phyloP scores from a whole-genome alignment of 2,797 vertebrate species.

The Cryptoblepharus egeriae region DNA sequence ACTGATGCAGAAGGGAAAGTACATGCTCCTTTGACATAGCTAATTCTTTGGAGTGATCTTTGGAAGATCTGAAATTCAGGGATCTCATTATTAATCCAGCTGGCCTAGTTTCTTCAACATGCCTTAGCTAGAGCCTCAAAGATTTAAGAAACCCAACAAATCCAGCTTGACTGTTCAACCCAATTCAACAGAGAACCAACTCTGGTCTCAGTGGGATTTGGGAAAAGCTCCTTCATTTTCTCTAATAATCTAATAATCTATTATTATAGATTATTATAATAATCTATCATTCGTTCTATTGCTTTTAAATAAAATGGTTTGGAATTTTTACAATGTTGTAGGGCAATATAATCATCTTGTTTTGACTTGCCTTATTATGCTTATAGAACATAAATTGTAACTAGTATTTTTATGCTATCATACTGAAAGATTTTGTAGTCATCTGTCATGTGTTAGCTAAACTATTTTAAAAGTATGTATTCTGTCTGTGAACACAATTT shows the following conservation, averaged over 20 bases:
- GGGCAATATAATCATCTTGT: not conserved
- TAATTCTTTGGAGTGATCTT: not conserved
- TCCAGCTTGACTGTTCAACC: not conserved
- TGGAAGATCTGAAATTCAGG: not conserved
- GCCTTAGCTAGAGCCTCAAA: not conserved
- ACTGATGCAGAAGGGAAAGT: not conserved
- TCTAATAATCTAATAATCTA: not conserved
- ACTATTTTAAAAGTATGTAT: not conserved
- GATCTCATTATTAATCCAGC: not conserved
- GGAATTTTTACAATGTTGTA: not conserved
- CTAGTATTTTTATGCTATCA: not conserved
- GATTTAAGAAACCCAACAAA: not conserved
- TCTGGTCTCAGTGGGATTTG: not conserved
- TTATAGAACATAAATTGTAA: not conserved
- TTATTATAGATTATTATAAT: not conserved
- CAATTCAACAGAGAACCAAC: not conserved
- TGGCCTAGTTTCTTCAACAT: not conserved
- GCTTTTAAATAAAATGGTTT: not conserved
- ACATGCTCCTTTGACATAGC: not conserved
- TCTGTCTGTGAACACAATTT: not conserved
- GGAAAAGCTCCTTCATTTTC: not conserved
- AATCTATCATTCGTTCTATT: not conserved
- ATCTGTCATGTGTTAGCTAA: constrained; percentile 20
- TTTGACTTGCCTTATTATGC: not conserved
- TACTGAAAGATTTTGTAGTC: constrained; percentile 6